Base-by-base conservation (phyloP, 2,888 invertebrate genomes). In the Neoaliturus tenellus region DNA sequence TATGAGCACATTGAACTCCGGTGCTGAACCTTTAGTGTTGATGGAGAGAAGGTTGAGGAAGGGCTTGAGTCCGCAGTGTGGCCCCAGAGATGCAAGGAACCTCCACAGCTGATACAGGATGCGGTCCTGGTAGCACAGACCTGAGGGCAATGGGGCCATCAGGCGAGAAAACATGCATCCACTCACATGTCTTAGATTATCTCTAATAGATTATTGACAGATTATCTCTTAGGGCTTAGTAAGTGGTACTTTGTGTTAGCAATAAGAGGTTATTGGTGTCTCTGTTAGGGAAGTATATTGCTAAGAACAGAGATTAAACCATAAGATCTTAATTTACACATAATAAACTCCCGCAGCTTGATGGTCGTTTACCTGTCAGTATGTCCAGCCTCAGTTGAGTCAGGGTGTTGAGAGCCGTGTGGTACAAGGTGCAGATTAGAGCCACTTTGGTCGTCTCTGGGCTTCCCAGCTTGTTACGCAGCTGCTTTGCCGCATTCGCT, bases 1-100 rank as follows among this genome's bases (percentile, higher is more conserved):
- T 90, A 97, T 96, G 62, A 99, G 92, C 93, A 99, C 96, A 89
- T 97, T 96, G 89, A 98, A 97, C 91, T 98, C 98, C 0, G 98
- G 97, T 81, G 97, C 95, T 0, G 94, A 93, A 31, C 94, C 94
- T 89, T 96, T 95, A 0, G 96, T 95, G 89, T 96, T 95, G 28
- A 95, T 93, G 55, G 95, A 95, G 85, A 98, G 91, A 87, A 97
- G 93, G 90, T 98, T 98, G 67, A 98, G 91, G 91, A 97, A 98
- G 5, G 95, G 95, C 91, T 97, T 97, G 85, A 98, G 91, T 1
- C 98, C 98, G 91, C 97, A 97, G 88, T 94, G 94, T 81, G 97
- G 96, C 51, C 98, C 98, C 89, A 98, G 91, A 5, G 96, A 96
- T 87, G 95, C 95, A 12, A 99, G 92, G 90, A 98, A 96, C 89